These are phyloP conservation scores for Oryzias melastigma DNA, from an alignment of 2,113 vertebrate species.

Conservation along the genomic window DNA sequence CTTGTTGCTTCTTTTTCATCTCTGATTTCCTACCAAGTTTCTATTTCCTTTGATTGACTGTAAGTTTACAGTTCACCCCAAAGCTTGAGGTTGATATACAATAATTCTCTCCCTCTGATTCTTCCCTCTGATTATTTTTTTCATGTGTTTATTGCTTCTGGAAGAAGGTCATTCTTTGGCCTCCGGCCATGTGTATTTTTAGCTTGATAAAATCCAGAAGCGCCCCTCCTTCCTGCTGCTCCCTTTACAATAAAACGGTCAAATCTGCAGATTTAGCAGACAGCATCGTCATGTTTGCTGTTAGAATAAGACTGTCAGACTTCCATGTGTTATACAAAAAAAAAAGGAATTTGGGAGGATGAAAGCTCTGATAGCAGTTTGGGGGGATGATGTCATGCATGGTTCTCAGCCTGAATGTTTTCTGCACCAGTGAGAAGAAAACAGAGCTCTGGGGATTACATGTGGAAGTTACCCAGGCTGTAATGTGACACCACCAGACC, in stretches of 20 bases:
- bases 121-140: conserved; percentile 36
- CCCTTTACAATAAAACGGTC: conserved; percentile 25
- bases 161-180: conserved; percentile 55
- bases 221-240: conserved; percentile 38
- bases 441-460: conserved; percentile 61
- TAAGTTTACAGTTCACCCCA: conserved; percentile 8
- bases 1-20: neutral
- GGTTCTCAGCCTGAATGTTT: conserved; percentile 49
- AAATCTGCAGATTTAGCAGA: conserved; percentile 50
- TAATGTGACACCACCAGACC: conserved; percentile 45
- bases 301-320: conserved; percentile 22
- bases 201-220: conserved; percentile 54
- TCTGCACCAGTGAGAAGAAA: conserved; percentile 33
- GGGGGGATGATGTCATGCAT: conserved; percentile 71
- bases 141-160: conserved; percentile 55
- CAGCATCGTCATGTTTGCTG: conserved; percentile 13
- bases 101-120: conserved; percentile 16
- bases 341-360: conserved; percentile 43
- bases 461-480: conserved; percentile 62
- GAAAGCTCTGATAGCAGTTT: conserved; percentile 58
- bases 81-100: neutral
- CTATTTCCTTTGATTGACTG: conserved; percentile 27
- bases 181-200: conserved; percentile 64
- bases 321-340: conserved; percentile 19
- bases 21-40: conserved; percentile 4